phyloP scores from a whole-genome alignment of 2,888 invertebrate genomes.

The Entomobrya proxima region DNA sequence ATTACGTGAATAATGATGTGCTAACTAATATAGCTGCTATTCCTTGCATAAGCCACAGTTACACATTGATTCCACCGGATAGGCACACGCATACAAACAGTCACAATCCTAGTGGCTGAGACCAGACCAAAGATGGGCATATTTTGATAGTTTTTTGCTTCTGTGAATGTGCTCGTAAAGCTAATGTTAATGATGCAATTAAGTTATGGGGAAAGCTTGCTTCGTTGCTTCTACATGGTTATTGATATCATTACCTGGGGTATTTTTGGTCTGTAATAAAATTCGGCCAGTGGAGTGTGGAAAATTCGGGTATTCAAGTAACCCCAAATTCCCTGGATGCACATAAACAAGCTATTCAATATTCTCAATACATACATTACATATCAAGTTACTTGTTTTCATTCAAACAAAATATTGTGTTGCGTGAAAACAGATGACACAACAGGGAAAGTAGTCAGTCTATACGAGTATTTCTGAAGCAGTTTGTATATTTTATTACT shows the following conservation, averaged over 20 bases:
- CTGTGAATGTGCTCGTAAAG: neutral
- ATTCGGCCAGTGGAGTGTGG: neutral
- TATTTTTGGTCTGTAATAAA: neutral
- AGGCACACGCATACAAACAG: neutral
- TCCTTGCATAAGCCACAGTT: neutral
- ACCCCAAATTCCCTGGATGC: neutral
- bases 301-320: no score
- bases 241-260: neutral
- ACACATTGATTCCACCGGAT: neutral
- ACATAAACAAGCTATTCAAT: neutral
- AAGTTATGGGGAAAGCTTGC: conserved; percentile 60
- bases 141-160: neutral
- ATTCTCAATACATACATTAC: no score
- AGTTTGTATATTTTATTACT: no score
- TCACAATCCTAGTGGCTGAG: neutral
- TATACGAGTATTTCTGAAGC: no score
- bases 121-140: no score
- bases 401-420: neutral
- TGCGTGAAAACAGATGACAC: no score
- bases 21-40: neutral
- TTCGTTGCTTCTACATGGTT: neutral
- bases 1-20: conserved; percentile 4
- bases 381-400: no score
- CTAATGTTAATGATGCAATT: conserved; percentile 59
- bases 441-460: no score